Conservation (phyloP, 2,113 vertebrate genomes). For the Entelurus aequoreus region DNA sequence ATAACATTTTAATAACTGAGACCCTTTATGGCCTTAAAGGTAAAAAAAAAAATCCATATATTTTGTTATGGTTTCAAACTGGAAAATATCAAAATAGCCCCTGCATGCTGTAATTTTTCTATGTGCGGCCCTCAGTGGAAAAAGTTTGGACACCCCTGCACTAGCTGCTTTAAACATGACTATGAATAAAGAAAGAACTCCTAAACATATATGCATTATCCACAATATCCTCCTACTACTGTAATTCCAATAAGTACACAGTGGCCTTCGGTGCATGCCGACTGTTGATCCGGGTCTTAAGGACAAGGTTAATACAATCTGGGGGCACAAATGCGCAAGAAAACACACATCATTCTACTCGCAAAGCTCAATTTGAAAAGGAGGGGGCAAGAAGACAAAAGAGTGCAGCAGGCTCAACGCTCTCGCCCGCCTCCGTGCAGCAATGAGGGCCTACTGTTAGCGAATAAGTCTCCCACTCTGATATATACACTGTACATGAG, state of each 20-base stretch:
- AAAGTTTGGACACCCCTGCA: too few relatives aligned
- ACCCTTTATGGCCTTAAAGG: too few relatives aligned
- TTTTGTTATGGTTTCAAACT: too few relatives aligned
- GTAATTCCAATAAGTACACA: conserved; percentile 60
- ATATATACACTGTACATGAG: conserved; percentile 45
- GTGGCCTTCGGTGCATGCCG: conserved; percentile 51
- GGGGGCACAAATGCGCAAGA: conserved; percentile 3
- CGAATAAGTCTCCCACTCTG: conserved; percentile 32
- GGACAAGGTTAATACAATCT: conserved; percentile 12
- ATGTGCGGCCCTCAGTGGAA: too few relatives aligned
- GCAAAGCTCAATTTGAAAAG: not conserved
- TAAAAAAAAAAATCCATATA: too few relatives aligned
- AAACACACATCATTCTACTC: conserved; percentile 1
- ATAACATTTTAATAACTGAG: too few relatives aligned
- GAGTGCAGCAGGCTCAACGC: conserved; percentile 17
- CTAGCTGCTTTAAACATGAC: too few relatives aligned
- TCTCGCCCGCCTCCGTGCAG: conserved; percentile 43
- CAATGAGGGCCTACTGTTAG: conserved; percentile 28
- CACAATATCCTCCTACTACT: conserved; percentile 35
- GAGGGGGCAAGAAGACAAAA: conserved; percentile 16
- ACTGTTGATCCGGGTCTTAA: conserved; percentile 60
- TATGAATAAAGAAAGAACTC: too few relatives aligned
- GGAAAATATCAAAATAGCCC: too few relatives aligned
- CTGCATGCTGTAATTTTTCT: too few relatives aligned
- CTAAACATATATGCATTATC: too few relatives aligned